Conservation (phyloP, 1,140 invertebrate genomes). For the Pogonus chalceus region DNA sequence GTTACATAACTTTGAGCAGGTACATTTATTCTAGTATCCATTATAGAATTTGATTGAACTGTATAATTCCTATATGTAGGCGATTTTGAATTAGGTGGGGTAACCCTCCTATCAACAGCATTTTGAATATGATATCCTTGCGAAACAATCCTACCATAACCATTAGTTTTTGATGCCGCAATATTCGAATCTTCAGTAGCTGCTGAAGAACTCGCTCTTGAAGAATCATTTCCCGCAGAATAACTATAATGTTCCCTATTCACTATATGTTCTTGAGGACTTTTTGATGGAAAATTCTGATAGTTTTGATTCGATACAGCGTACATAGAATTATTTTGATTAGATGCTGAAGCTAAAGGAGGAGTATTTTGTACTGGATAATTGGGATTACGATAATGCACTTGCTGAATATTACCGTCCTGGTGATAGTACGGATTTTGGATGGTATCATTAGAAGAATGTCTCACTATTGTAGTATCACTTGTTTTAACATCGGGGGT, state of each 20-base stretch:
- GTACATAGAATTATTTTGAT: not conserved
- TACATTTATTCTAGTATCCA: too few relatives aligned
- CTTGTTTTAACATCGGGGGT: not conserved
- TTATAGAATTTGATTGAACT: too few relatives aligned
- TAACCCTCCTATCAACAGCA: too few relatives aligned
- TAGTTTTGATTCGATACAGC: not conserved
- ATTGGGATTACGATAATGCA: not conserved
- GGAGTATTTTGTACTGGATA: not conserved
- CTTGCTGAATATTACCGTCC: not conserved
- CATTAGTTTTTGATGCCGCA: too few relatives aligned
- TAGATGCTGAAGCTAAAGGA: not conserved
- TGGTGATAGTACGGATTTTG: not conserved
- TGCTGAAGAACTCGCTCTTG: not conserved
- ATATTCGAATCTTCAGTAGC: not conserved
- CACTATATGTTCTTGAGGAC: too few relatives aligned
- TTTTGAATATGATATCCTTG: too few relatives aligned
- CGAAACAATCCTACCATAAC: too few relatives aligned
- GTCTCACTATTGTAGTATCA: not conserved
- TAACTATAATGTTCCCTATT: too few relatives aligned
- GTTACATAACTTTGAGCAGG: too few relatives aligned
- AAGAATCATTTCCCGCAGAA: too few relatives aligned
- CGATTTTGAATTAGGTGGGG: too few relatives aligned
- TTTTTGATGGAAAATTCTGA: not conserved
- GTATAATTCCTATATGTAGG: too few relatives aligned
- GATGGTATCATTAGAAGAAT: not conserved